phyloP scores from a whole-genome alignment of 2,888 invertebrate species.

The Candidula unifasciata region DNA sequence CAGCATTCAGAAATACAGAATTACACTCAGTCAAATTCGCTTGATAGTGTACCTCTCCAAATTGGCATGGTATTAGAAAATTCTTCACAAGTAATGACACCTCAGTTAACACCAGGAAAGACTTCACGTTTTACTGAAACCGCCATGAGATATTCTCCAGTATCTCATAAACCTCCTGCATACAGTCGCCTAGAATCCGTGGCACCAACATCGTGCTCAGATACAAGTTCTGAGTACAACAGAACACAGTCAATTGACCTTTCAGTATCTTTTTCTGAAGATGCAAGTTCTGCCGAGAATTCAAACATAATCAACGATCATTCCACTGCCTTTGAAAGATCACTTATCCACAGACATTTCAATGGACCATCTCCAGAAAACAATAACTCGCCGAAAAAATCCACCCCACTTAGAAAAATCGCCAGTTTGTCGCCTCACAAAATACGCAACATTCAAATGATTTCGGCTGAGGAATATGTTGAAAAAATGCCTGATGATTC shows the following conservation, averaged over 20 bases:
- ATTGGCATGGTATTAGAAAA: not conserved
- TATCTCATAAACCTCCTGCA: not conserved
- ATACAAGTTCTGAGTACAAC: not conserved
- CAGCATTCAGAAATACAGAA: not conserved
- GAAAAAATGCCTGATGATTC: not conserved
- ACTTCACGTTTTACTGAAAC: not conserved
- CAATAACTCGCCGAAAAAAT: conserved; percentile 18
- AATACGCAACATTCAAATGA: not conserved
- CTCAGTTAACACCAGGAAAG: not conserved
- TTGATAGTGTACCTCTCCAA: not conserved
- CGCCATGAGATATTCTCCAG: not conserved
- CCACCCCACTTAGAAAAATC: conserved; percentile 21
- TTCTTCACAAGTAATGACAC: not conserved
- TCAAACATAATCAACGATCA: not conserved
- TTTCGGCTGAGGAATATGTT: not conserved
- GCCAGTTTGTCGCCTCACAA: conserved; percentile 24
- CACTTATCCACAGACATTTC: not conserved
- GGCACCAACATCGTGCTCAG: not conserved
- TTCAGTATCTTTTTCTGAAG: not conserved
- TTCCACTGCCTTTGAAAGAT: not conserved
- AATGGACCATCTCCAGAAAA: not conserved
- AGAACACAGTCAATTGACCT: not conserved
- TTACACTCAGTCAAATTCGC: not conserved
- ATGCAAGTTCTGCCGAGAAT: not conserved
- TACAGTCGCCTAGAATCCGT: not conserved